Conservation (phyloP, 2,888 invertebrate species). For the Ectemnius continuus region DNA sequence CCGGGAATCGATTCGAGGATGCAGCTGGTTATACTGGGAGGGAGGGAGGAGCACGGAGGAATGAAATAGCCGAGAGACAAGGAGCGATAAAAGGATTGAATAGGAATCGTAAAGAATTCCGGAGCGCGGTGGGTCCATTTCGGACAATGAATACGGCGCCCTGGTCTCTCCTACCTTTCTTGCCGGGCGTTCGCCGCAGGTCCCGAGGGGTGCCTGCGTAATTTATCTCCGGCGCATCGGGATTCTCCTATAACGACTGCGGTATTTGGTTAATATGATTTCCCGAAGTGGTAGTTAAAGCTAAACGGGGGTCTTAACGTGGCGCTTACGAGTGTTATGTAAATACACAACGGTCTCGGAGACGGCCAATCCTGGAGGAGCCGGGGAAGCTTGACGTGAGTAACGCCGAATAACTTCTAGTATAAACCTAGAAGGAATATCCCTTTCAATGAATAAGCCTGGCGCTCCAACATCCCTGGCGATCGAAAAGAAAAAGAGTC, state of each 20-base stretch:
- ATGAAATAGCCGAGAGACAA: constrained; percentile 46
- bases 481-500: background rate
- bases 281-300: constrained; percentile 67
- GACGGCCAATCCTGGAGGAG: constrained; percentile 22
- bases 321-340: constrained; percentile 66
- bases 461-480: background rate
- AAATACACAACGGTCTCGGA: constrained; percentile 52
- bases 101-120: constrained; percentile 61
- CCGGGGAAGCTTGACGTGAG: no score
- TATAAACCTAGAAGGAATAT: background rate
- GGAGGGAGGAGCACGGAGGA: constrained; percentile 7
- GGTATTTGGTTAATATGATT: constrained; percentile 69
- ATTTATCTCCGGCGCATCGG: constrained; percentile 58
- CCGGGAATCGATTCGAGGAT: no score
- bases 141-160: constrained; percentile 38
- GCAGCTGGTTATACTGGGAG: background rate
- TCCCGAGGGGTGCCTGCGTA: constrained; percentile 45
- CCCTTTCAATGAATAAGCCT: background rate
- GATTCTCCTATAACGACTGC: constrained; percentile 46
- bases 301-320: constrained; percentile 51
- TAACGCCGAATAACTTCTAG: no score
- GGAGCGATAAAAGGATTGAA: constrained; percentile 56
- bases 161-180: constrained; percentile 44
- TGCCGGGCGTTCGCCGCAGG: constrained; percentile 34
- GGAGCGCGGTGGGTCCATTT: constrained; percentile 47